phyloP scores from a whole-genome alignment of 2,113 vertebrate species.

The Lynx canadensis region DNA sequence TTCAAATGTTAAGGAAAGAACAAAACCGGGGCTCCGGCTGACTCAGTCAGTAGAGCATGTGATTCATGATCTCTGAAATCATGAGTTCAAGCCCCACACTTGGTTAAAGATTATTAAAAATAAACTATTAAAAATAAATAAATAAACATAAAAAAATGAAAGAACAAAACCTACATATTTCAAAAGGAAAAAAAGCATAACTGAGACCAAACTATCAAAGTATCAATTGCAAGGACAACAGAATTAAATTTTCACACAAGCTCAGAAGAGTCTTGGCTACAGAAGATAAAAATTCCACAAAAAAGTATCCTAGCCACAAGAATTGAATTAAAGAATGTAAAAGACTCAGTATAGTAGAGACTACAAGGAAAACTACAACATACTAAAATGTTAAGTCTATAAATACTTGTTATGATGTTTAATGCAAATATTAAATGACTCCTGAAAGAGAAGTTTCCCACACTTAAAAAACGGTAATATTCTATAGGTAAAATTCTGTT shows the following conservation, averaged over 20 bases:
- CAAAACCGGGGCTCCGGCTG: background rate
- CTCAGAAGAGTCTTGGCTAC: background rate
- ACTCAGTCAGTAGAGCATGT: background rate
- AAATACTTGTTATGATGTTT: background rate
- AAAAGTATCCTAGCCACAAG: background rate
- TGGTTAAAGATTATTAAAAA: background rate
- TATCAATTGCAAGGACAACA: background rate
- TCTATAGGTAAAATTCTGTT: background rate
- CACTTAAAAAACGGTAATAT: background rate
- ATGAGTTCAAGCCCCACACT: background rate
- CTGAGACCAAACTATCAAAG: background rate
- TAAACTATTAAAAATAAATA: background rate
- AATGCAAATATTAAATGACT: background rate
- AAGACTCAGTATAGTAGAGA: background rate
- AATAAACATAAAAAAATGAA: background rate
- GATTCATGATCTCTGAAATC: background rate
- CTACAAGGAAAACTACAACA: background rate
- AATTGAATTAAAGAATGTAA: background rate
- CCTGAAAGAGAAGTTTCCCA: background rate
- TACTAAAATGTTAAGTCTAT: background rate
- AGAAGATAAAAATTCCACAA: background rate
- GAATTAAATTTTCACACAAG: background rate
- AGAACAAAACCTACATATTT: constrained; percentile 3
- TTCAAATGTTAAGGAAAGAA: background rate
- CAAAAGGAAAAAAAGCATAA: background rate